Base-by-base conservation (phyloP, 2,797 vertebrate species). In the Anas bernieri region DNA sequence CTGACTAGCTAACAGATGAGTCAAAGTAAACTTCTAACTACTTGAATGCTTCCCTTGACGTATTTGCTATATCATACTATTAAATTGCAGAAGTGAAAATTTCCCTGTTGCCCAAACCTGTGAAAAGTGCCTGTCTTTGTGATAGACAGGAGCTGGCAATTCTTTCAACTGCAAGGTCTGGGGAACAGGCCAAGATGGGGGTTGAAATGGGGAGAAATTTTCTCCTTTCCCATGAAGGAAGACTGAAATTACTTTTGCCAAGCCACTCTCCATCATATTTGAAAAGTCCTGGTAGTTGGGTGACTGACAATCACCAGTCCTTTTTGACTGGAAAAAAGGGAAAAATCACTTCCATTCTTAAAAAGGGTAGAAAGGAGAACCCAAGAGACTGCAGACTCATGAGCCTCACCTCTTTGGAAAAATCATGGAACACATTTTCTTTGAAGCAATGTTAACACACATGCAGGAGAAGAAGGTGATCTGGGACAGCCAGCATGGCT, bases 11-110 rank as follows among this genome's bases (percentile, higher is more conserved):
- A 43, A 80, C 31, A 73, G 62, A 90, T 94, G 73, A 93, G 58
- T 93, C 88, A 92, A 88, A 91, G 41, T 41, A 92, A 68, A 90
- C 74, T 88, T 88, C n/a, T 41, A 76, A 88, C 73, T 52, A 58
- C 16, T 66, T 62, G 22, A 4, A 11, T 4, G 1, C 45, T 89
- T 90, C 59, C 73, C 50, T 45, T 92, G 83, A 46, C 25, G 4
- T 80, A 59, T 66, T 67, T 84, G n/a, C 4, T 76, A 16, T 20
- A 68, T 37, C 28, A 46, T 20, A 61, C 3, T 61, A 26, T 50
- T 70, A 52, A 84, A 33, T 17, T 66, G 67, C 9, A 76, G 66
- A 82, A 11, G 18, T 31, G 79, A 62, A 78, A 10, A 30, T 35
- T 69, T 88, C 55, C 48, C 45, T 41, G 30, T 59, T 78, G 52